Evolutionary conservation across 2,113 vertebrate species (phyloP).

Genomic region (Brachyistius frenatus): DNA sequence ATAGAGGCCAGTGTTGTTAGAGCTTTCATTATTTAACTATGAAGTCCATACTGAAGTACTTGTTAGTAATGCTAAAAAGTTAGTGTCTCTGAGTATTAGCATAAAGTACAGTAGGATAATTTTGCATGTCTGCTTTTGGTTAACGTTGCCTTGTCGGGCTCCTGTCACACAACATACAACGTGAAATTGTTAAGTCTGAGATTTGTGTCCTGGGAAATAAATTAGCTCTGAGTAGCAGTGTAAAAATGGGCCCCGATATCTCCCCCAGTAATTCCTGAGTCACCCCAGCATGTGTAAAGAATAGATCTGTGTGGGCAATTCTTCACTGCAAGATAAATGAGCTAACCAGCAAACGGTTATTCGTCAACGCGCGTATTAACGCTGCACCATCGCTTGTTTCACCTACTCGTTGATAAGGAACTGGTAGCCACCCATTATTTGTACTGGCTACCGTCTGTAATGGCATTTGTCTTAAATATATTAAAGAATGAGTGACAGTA

Average conservation of each 20-base stretch:
- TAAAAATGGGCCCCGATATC: conserved; percentile 50
- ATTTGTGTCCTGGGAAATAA: conserved; percentile 50
- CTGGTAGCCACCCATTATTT: conserved; percentile 23
- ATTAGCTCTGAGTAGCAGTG: conserved; percentile 36
- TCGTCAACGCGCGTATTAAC: conserved; percentile 37
- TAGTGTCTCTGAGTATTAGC: neutral
- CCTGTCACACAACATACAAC: conserved; percentile 18
- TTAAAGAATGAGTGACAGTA: conserved; percentile 10
- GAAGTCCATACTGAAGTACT: conserved; percentile 33
- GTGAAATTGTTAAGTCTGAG: conserved; percentile 33
- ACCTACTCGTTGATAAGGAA: conserved; percentile 51
- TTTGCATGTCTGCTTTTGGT: conserved; percentile 5
- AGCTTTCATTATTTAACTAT: conserved; percentile 54
- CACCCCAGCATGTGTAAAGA: conserved; percentile 31
- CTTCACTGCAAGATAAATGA: conserved; percentile 53
- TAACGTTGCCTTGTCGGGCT: conserved; percentile 1
- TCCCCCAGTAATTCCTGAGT: conserved; percentile 25
- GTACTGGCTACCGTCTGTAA: conserved; percentile 31
- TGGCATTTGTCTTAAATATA: conserved; percentile 18
- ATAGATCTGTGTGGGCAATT: conserved; percentile 51
- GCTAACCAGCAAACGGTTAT: conserved; percentile 43
- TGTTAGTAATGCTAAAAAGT: conserved; percentile 18
- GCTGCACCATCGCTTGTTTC: conserved; percentile 26
- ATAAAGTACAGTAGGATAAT: neutral
- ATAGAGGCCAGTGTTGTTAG: conserved; percentile 45